Conservation (phyloP, 2,888 invertebrate genomes). For the Drosophila vallismaia region DNA sequence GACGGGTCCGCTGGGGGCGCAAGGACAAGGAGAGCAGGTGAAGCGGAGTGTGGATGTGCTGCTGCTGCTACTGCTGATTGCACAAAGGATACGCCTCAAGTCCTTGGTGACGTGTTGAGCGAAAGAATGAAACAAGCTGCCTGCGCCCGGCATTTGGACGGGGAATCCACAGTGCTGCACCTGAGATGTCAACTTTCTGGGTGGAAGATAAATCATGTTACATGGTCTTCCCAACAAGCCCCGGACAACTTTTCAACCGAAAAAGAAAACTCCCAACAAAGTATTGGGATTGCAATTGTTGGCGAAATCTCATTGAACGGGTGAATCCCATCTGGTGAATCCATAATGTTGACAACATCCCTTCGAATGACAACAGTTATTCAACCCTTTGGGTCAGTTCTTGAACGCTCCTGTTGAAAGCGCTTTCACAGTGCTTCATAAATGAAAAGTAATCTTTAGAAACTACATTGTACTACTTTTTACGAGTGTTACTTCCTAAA, state of each 20-base stretch:
- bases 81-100: conserved; percentile 71
- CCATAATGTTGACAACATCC: not conserved
- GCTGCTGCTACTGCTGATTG: conserved; percentile 59
- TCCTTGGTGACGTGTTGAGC: conserved; percentile 75
- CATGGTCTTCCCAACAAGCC: conserved; percentile 14
- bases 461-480: not conserved
- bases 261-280: conserved; percentile 5
- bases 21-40: conserved; percentile 1
- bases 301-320: not conserved
- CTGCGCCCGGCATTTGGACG: conserved; percentile 39
- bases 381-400: not conserved
- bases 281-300: not conserved
- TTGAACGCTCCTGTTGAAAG: too few relatives aligned
- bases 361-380: not conserved
- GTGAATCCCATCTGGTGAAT: not conserved
- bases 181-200: conserved; percentile 38
- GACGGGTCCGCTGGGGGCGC: conserved; percentile 1
- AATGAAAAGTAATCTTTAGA: not conserved
- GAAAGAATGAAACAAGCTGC: conserved; percentile 66
- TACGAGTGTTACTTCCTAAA: not conserved
- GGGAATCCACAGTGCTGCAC: conserved; percentile 44
- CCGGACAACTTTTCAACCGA: conserved; percentile 11
- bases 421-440: too few relatives aligned
- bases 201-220: conserved; percentile 27
- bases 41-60: not conserved